Base-by-base conservation (phyloP, 1,140 invertebrate genomes). In the Cryptotermes secundus region DNA sequence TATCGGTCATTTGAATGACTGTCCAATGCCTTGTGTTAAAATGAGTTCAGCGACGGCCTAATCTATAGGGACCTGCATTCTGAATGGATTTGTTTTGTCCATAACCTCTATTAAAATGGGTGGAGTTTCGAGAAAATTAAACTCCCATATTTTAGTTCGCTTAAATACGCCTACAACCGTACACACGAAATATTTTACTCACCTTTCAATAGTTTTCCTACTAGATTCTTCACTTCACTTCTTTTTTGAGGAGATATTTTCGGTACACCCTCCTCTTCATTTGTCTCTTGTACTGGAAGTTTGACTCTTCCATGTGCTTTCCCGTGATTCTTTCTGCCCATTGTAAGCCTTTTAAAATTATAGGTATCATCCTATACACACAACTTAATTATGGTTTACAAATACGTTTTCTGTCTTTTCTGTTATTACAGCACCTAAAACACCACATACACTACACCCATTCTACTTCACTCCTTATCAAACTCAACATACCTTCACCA, bases 141-240 rank as follows among this genome's bases (percentile, higher is more conserved):
- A 38, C 38, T 38, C 38, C 12, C 38, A 12, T 6, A 38, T 12
- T 38, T 38, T 12, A 38, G 12, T 6, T 12, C 38, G 38, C 12
- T 38, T 12, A 38, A 38, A 38, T 12, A 12, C 12, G 45, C 16
- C 16, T 49, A 2, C 2, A 9, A 34, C 9, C 1, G 36, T 34
- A 16, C 14, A 36, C 19, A 6, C 2, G 36, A 34, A 85, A 79
- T 53, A 42, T 80, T 4, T 34, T 72, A 35, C 82, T 80, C 85
- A 86, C 87, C 83, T 85, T 87, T 86, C 31, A 88, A 86, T 34
- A 88, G 84, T 42, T 87, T 85, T 45, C 87, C 87, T 16, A 87
- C 87, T 34, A 87, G 79, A 59, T 84, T 45, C 53, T 86, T 87
- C 38, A 88, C 79, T 79, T 88, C 86, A 45, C 84, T 84, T 84